These are phyloP conservation scores for Cyphomyrmex costatus DNA, from an alignment of 1,140 invertebrate genomes.

Conservation along the genomic window DNA sequence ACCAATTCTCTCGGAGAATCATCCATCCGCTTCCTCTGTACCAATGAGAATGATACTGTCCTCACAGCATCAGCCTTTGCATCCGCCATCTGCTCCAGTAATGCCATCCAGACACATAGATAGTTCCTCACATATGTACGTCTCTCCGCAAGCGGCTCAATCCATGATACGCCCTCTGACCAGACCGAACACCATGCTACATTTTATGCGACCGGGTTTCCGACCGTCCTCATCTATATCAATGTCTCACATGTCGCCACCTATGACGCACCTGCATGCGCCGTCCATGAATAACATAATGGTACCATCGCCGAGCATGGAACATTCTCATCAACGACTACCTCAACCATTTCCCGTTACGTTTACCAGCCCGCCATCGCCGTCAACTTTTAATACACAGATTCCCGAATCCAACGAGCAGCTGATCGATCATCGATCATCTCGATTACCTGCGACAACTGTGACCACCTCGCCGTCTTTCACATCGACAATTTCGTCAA, in stretches of 20 bases:
- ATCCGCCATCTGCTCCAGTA: slow-evolving; percentile 8
- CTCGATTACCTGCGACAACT: slow-evolving; percentile 15
- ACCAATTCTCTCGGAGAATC: slow-evolving; percentile 11
- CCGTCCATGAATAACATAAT: slow-evolving; percentile 18
- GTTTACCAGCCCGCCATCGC: slow-evolving; percentile 46
- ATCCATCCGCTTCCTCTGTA: neutral
- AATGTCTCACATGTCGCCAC: slow-evolving; percentile 63
- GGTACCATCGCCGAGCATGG: slow-evolving; percentile 24
- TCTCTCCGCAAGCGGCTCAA: slow-evolving; percentile 55
- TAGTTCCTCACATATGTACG: slow-evolving; percentile 37
- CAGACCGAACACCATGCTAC: slow-evolving; percentile 62
- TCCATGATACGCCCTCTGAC: slow-evolving; percentile 60
- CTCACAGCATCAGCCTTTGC: slow-evolving; percentile 38
- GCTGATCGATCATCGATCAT: slow-evolving; percentile 37
- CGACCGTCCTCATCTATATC: slow-evolving; percentile 61
- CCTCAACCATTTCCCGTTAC: slow-evolving; percentile 42
- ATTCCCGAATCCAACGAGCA: slow-evolving; percentile 38
- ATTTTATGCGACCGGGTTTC: slow-evolving; percentile 66
- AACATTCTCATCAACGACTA: slow-evolving; percentile 36
- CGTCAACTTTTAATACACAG: slow-evolving; percentile 38
- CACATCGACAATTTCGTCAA: neutral
- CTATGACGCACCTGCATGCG: slow-evolving; percentile 22
- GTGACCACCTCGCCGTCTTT: slow-evolving; percentile 41
- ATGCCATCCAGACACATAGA: neutral
- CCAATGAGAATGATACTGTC: slow-evolving; percentile 44